Percentiles rank a stretch among this genome's conserved stretches.
Conservation (phyloP, 2,797 vertebrate genomes). For the Champsocephalus esox region DNA sequence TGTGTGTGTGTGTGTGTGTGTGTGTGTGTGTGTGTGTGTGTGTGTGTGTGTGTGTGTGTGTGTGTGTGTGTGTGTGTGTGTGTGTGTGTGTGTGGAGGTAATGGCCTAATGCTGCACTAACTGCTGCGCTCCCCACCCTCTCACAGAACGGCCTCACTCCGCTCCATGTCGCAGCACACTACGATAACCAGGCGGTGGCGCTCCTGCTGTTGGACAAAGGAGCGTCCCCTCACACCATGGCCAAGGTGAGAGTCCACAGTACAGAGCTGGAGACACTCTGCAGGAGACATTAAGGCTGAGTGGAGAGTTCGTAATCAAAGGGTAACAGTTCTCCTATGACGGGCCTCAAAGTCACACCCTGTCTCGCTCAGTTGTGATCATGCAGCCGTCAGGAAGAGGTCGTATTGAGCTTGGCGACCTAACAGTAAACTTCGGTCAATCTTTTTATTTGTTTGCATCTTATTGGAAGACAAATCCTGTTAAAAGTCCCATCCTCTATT, state of each 20-base stretch:
- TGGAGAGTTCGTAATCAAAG: background rate
- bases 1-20: background rate
- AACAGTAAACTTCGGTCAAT: too few relatives aligned
- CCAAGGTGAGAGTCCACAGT: constrained; percentile 90
- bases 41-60: too few relatives aligned
- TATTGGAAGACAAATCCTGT: too few relatives aligned
- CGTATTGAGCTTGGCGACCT: too few relatives aligned
- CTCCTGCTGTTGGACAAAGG: constrained; percentile 97
- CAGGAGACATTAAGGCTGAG: background rate
- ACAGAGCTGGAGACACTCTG: background rate
- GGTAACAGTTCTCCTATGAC: background rate
- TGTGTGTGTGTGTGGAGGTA: background rate
- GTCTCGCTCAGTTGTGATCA: background rate
- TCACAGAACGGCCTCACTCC: constrained; percentile 97
- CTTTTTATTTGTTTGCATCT: too few relatives aligned
- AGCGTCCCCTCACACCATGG: constrained; percentile 92
- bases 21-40: too few relatives aligned
- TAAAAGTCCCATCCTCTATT: too few relatives aligned
- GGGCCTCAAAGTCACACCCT: background rate
- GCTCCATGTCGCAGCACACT: constrained; percentile 97
- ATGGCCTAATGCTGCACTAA: constrained; percentile 67
- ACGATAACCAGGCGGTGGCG: constrained; percentile 99
- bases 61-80: too few relatives aligned
- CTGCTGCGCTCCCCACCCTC: constrained; percentile 70
- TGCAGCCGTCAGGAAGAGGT: background rate